Evolutionary conservation across 2,113 vertebrate species (phyloP), one percentile per base, ranked within the genome.

Genomic region (Barbus barbus): DNA sequence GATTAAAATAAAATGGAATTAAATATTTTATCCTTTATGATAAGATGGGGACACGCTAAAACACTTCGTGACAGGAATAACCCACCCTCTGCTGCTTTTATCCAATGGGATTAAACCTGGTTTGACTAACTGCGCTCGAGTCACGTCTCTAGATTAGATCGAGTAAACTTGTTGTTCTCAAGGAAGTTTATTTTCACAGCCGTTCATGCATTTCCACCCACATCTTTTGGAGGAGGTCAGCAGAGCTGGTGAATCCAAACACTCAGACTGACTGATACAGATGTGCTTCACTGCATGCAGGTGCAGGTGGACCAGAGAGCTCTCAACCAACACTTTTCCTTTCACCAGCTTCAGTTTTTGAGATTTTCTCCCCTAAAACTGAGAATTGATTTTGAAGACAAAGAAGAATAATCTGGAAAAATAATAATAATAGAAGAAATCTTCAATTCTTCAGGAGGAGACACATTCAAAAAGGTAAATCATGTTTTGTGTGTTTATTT

Each of bases 181-280:
- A 67, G 78, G 61, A 81, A 81, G 78, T 65, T 81, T 65, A 48
- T n/a, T 69, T 67, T 81, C 36, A 41, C 36, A 46, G 28, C 5
- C 20, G 48, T 33, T n/a, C 33, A 46, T n/a, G 60, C 18, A 28
- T 44, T 79, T 63, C 24, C 77, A 28, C 36, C 38, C 78, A 24
- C 26, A 24, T 33, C 38, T 81, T 31, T 13, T 81, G 4, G 3
- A 81, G 28, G 18, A 9, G 18, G 41, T 51, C 28, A 69, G 26
- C 6, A 81, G 26, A 6, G 28, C 22, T 38, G 22, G n/a, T 11
- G 76, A 78, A 8, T 7, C 51, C 11, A n/a, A n/a, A n/a, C n/a
- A n/a, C n/a, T 78, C 20, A 44, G 41, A 44, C 9, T 11, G 41
- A 58, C 53, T 38, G 3, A 38, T 78, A 3, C 12, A 60, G 33